These are phyloP conservation scores for Poeciliopsis infans DNA, from an alignment of 2,797 vertebrate species.

Conservation along the genomic window DNA sequence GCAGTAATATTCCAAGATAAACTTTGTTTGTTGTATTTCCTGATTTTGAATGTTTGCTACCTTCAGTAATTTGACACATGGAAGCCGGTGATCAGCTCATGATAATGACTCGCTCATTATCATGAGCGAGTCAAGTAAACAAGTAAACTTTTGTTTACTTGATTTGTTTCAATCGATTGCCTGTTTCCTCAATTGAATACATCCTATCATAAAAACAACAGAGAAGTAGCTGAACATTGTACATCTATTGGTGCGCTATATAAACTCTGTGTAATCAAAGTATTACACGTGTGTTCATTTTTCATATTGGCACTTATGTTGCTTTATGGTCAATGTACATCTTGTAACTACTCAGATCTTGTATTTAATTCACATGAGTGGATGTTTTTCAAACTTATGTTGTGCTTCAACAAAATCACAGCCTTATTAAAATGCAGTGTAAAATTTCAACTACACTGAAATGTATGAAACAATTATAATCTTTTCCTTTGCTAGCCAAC, in stretches of 20 bases:
- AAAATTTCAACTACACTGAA: no score
- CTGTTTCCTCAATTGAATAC: background rate
- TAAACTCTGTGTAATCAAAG: background rate
- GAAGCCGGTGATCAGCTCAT: no score
- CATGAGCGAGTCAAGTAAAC: no score
- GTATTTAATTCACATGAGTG: no score
- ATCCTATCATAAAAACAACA: background rate
- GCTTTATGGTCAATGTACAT: no score
- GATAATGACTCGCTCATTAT: background rate
- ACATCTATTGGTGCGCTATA: background rate
- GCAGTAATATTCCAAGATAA: conserved; percentile 63
- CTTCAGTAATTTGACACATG: background rate
- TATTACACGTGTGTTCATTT: background rate
- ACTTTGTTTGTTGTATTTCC: background rate
- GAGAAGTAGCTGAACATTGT: background rate
- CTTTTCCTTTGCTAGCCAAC: no score
- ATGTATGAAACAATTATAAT: no score
- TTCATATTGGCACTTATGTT: no score
- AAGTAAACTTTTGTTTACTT: background rate
- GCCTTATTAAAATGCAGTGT: no score
- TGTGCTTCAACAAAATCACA: no score
- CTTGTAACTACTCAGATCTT: no score
- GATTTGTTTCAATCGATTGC: background rate
- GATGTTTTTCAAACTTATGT: background rate
- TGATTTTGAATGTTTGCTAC: background rate